phyloP scores from a whole-genome alignment of 1,140 invertebrate species.

The Reticulitermes speratus region DNA sequence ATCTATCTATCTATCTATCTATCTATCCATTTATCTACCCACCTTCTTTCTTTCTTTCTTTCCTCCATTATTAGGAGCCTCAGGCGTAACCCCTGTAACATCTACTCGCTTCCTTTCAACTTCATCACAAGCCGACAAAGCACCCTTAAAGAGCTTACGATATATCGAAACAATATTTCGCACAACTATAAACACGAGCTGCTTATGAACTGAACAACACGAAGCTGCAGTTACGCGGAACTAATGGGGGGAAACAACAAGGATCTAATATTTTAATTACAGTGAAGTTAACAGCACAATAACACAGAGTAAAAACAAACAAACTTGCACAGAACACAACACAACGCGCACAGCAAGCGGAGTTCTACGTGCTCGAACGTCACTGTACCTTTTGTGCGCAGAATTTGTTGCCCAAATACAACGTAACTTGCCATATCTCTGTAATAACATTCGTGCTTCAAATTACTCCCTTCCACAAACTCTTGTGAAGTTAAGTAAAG shows the following conservation, averaged over 20 bases:
- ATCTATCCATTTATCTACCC: too few species aligned
- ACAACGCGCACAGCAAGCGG: background rate
- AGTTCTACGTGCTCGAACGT: background rate
- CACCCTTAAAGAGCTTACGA: too few species aligned
- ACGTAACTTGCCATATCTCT: background rate
- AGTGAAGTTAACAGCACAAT: background rate
- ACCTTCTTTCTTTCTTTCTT: too few species aligned
- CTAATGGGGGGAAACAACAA: background rate
- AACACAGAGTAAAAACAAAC: background rate
- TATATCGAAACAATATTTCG: too few species aligned
- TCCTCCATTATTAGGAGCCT: too few species aligned
- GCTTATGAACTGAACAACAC: background rate
- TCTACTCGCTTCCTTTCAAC: too few species aligned
- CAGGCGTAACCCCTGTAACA: too few species aligned
- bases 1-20: too few species aligned
- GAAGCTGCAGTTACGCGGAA: background rate
- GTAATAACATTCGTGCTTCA: background rate
- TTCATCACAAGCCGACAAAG: too few species aligned
- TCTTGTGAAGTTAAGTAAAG: background rate
- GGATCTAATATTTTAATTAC: background rate
- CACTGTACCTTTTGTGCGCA: background rate
- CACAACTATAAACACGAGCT: too few species aligned
- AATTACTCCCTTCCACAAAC: background rate
- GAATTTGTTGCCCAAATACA: background rate
- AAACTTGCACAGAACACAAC: background rate